phyloP scores from a whole-genome alignment of 2,113 vertebrate genomes.

The Murina feae region DNA sequence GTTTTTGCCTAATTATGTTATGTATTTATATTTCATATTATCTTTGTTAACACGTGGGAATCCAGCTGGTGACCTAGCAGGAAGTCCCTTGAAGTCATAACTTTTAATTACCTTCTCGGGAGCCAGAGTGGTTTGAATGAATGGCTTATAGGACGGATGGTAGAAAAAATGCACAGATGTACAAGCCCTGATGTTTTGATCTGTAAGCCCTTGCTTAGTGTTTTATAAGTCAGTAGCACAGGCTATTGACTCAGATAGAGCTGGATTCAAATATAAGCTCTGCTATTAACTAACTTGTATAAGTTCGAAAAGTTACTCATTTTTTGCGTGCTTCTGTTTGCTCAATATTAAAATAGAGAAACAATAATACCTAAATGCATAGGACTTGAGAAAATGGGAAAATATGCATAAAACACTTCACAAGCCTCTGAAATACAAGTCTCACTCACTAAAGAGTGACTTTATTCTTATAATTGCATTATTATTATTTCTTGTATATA shows the following conservation, averaged over 20 bases:
- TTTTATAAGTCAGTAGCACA: background rate
- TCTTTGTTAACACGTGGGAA: slow-evolving; percentile 64
- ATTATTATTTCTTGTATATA: background rate
- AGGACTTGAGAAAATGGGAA: background rate
- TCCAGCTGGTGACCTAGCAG: slow-evolving; percentile 74
- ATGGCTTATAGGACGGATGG: background rate
- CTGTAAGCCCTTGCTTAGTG: background rate
- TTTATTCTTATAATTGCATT: background rate
- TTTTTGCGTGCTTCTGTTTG: background rate
- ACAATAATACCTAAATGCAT: background rate
- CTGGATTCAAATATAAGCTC: background rate
- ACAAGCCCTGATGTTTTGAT: background rate
- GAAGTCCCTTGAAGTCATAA: slow-evolving; percentile 70
- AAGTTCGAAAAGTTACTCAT: background rate
- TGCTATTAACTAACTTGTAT: background rate
- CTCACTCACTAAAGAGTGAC: background rate
- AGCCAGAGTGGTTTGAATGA: slow-evolving; percentile 32
- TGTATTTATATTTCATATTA: slow-evolving; percentile 74
- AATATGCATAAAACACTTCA: background rate
- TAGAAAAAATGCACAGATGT: background rate
- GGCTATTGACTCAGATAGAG: background rate
- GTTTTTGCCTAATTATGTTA: slow-evolving; percentile 68
- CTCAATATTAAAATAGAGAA: background rate
- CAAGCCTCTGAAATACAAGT: background rate
- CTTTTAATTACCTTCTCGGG: slow-evolving; percentile 66